Evolutionary conservation across 1,140 invertebrate genomes (phyloP).

Genomic region (Drosophila trapezifrons): DNA sequence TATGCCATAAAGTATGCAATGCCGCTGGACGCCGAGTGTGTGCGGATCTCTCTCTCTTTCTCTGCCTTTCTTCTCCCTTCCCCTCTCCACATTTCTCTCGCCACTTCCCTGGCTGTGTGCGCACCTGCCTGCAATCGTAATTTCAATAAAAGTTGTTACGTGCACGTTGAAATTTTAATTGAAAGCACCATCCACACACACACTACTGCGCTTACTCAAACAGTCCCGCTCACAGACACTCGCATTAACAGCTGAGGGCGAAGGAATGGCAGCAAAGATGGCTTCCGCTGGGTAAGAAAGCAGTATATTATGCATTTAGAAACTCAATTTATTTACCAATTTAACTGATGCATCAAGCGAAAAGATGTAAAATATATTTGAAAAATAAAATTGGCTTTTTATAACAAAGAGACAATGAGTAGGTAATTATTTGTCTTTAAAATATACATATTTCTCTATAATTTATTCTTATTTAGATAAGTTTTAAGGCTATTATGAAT

Average conservation of each 20-base stretch:
- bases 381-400: no score
- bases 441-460: no score
- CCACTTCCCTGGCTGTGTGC: slow-evolving; percentile 33
- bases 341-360: no score
- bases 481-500: no score
- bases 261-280: not conserved
- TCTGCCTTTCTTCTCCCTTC: not conserved
- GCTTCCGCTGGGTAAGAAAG: not conserved
- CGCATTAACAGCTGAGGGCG: slow-evolving; percentile 2
- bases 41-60: not conserved
- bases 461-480: no score
- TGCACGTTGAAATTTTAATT: slow-evolving; percentile 81
- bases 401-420: no score
- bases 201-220: slow-evolving; percentile 14
- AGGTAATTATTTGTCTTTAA: no score
- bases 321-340: no score
- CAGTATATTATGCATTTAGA: no score
- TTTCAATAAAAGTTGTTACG: slow-evolving; percentile 82
- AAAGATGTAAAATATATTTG: no score
- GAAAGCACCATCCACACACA: slow-evolving; percentile 70
- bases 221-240: slow-evolving; percentile 8
- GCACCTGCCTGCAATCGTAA: slow-evolving; percentile 74
- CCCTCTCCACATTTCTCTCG: not conserved
- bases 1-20: slow-evolving; percentile 73
- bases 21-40: slow-evolving; percentile 47